phyloP scores from a whole-genome alignment of 1,140 invertebrate genomes.

The Achroia grisella region DNA sequence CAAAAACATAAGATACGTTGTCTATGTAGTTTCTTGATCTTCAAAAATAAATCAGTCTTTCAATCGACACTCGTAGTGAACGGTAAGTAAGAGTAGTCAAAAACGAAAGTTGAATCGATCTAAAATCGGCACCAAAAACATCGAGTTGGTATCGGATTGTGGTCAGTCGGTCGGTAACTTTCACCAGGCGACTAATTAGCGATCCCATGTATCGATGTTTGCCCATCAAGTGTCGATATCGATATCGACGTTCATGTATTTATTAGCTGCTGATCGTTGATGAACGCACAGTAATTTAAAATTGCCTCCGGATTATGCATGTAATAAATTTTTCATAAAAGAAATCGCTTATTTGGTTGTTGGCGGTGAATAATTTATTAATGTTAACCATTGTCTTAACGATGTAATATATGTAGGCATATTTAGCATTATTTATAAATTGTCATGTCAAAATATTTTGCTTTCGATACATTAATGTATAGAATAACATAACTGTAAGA shows the following conservation, averaged over 20 bases:
- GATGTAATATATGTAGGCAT: too few relatives aligned
- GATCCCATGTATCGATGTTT: conserved; percentile 49
- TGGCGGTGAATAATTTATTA: too few relatives aligned
- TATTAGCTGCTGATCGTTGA: not conserved
- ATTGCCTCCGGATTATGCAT: too few relatives aligned
- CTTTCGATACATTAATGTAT: too few relatives aligned
- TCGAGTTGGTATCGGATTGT: conserved; percentile 42
- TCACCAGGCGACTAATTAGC: conserved; percentile 60
- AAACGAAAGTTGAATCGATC: conserved; percentile 70
- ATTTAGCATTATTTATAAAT: too few relatives aligned
- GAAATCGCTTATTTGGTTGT: too few relatives aligned
- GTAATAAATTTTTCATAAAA: too few relatives aligned
- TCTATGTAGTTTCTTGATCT: conserved; percentile 16
- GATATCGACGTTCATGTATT: conserved; percentile 8
- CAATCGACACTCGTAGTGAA: conserved; percentile 36
- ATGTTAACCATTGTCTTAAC: too few relatives aligned
- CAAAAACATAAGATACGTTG: not conserved
- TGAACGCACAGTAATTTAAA: too few relatives aligned
- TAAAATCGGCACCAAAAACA: conserved; percentile 62
- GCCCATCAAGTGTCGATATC: conserved; percentile 40
- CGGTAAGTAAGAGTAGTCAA: conserved; percentile 62
- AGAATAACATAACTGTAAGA: too few relatives aligned
- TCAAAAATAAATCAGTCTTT: conserved; percentile 35
- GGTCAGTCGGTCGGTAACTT: conserved; percentile 68
- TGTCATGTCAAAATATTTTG: too few relatives aligned